phyloP scores from a whole-genome alignment of 2,797 vertebrate genomes.

The Fratercula arctica region DNA sequence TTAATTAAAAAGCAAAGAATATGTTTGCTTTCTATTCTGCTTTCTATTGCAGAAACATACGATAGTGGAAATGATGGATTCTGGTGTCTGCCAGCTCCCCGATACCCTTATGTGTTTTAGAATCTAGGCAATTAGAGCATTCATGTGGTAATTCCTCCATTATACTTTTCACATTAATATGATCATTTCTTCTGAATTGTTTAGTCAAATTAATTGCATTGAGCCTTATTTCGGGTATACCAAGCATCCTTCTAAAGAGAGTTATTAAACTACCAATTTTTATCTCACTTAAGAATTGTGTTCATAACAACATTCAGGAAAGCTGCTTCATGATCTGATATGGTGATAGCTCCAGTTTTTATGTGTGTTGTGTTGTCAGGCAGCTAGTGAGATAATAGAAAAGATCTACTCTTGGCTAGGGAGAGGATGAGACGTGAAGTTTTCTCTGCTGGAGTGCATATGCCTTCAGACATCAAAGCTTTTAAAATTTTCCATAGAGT shows the following conservation, averaged over 20 bases:
- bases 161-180: constrained; percentile 34
- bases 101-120: constrained; percentile 1
- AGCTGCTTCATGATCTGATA: not conserved
- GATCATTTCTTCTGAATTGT: constrained; percentile 30
- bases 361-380: constrained; percentile 19
- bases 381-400: constrained; percentile 33
- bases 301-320: not conserved
- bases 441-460: constrained; percentile 62
- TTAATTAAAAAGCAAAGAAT: constrained; percentile 16
- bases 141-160: constrained; percentile 24
- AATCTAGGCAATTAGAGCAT: not conserved
- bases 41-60: not conserved
- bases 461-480: constrained; percentile 59
- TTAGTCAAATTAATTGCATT: constrained; percentile 34
- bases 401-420: constrained; percentile 13
- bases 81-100: not conserved
- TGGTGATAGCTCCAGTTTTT: not conserved
- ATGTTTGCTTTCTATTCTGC: constrained; percentile 15
- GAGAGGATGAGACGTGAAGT: constrained; percentile 45
- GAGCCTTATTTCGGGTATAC: not conserved
- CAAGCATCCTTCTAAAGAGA: not conserved
- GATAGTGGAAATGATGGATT: not conserved
- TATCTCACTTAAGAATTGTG: not conserved
- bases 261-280: constrained; percentile 7
- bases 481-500: constrained; percentile 31